Conservation (phyloP, 1,140 invertebrate species). For the Periplaneta americana region DNA sequence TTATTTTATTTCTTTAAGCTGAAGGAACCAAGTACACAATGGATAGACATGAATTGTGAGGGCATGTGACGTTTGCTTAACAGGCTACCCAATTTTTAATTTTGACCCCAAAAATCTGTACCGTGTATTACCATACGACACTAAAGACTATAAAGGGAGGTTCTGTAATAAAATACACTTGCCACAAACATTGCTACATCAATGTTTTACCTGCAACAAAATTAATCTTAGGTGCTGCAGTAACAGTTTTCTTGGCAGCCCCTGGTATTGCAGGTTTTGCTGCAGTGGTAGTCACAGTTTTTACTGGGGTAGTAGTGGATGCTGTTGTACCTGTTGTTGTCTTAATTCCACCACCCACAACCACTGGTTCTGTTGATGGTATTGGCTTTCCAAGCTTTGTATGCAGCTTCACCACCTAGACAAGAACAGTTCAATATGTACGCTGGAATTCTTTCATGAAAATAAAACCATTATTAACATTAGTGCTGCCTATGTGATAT, state of each 20-base stretch:
- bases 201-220: conserved; percentile 65
- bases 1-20: too few species aligned
- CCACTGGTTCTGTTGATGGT: conserved; percentile 89
- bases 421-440: too few species aligned
- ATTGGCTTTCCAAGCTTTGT: conserved; percentile 97
- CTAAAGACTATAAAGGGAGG: not conserved
- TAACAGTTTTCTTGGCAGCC: conserved; percentile 51
- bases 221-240: conserved; percentile 78
- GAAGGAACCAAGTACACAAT: too few species aligned
- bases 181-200: not conserved
- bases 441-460: too few species aligned
- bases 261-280: conserved; percentile 26
- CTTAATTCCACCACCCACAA: conserved; percentile 36
- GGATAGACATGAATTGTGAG: too few species aligned
- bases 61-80: too few species aligned
- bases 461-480: too few species aligned
- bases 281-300: conserved; percentile 17
- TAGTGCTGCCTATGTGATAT: too few species aligned
- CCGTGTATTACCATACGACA: not conserved
- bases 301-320: conserved; percentile 24
- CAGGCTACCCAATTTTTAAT: not conserved
- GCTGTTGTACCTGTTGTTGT: conserved; percentile 27
- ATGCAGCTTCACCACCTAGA: conserved; percentile 83
- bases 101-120: not conserved
- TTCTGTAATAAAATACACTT: not conserved